Conservation (phyloP, 2,113 vertebrate species). For the Pantherophis guttatus region DNA sequence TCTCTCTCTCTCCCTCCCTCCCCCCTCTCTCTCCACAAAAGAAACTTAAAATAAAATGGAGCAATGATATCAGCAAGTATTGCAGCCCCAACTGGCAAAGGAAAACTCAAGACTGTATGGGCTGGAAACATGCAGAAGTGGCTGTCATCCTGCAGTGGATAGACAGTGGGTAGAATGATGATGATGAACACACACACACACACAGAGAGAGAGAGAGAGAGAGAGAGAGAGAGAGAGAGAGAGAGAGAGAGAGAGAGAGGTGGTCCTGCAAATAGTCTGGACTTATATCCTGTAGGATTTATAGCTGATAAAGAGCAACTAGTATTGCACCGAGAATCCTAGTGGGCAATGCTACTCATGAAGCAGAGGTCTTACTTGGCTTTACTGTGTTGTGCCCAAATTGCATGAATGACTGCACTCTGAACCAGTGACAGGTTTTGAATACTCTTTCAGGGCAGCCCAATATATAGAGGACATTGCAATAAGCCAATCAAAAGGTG, state of each 20-base stretch:
- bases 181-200: not conserved
- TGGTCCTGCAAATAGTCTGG: not conserved
- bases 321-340: not conserved
- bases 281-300: not conserved
- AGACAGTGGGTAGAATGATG: not conserved
- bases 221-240: too few relatives aligned
- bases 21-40: not conserved
- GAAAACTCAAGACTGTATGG: not conserved
- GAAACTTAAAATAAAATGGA: not conserved
- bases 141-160: not conserved
- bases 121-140: not conserved
- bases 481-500: not conserved
- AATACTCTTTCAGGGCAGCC: not conserved
- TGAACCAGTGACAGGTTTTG: not conserved
- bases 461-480: not conserved
- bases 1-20: too few relatives aligned
- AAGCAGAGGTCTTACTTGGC: not conserved
- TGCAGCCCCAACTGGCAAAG: not conserved
- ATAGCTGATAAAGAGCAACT: not conserved
- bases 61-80: not conserved
- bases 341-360: not conserved
- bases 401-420: not conserved
- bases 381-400: not conserved
- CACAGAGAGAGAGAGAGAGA: too few relatives aligned
- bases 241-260: too few relatives aligned